Conservation (phyloP, 1,140 invertebrate genomes). For the Idris sp. region DNA sequence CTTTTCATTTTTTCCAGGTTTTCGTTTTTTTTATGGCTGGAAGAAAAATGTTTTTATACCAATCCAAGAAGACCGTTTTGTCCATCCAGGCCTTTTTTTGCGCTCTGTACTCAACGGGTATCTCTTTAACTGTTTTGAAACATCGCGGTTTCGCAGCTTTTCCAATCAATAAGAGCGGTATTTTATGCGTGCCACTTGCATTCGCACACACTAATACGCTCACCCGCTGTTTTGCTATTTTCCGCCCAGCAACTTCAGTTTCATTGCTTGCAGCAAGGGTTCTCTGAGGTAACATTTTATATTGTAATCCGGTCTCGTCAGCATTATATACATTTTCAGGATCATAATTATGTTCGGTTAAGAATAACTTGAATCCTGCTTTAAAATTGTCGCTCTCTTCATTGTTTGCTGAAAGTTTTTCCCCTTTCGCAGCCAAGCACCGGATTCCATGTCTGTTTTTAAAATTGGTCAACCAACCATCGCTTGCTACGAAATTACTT, state of each 20-base stretch:
- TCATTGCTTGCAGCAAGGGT: conserved; percentile 26
- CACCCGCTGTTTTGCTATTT: conserved; percentile 16
- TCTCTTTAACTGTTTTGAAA: conserved; percentile 34
- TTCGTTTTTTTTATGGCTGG: background rate
- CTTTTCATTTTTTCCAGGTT: background rate
- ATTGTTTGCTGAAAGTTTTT: conserved; percentile 24
- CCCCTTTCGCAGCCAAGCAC: conserved; percentile 13
- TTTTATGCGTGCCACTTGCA: conserved; percentile 26
- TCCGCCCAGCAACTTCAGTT: conserved; percentile 6
- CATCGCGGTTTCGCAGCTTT: conserved; percentile 9
- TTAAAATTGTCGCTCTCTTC: conserved; percentile 12
- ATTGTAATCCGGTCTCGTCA: conserved; percentile 48
- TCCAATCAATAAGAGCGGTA: conserved; percentile 1
- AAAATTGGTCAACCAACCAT: conserved; percentile 59
- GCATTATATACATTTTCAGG: conserved; percentile 33
- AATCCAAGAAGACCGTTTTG: background rate
- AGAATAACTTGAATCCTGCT: too few relatives aligned
- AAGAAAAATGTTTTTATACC: background rate
- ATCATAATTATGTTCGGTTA: too few relatives aligned
- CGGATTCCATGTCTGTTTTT: conserved; percentile 50
- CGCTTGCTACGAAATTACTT: conserved; percentile 59
- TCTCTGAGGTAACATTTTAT: conserved; percentile 50
- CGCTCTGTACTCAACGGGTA: background rate
- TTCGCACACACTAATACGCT: conserved; percentile 20
- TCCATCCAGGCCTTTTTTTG: background rate